These are phyloP conservation scores for Hypsibius dujardini DNA, from an alignment of 1,140 invertebrate genomes.

Conservation along the genomic window DNA sequence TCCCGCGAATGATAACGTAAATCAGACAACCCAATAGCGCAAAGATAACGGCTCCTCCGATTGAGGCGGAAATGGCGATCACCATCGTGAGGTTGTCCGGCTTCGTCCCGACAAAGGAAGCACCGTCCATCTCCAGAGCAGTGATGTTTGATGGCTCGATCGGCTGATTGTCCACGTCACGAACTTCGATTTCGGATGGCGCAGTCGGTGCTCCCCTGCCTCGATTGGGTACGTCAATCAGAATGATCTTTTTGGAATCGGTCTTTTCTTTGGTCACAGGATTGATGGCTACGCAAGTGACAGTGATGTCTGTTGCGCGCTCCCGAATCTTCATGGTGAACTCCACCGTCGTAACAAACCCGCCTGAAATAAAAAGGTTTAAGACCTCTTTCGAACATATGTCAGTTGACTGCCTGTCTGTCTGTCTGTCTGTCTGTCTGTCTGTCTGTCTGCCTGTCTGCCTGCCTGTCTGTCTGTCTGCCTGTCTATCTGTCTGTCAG, in stretches of 20 bases:
- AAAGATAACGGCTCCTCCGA: not conserved
- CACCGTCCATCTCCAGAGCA: not conserved
- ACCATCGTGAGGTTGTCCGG: conserved; percentile 2
- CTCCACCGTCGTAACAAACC: not conserved
- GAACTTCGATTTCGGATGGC: not conserved
- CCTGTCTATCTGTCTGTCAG: no score
- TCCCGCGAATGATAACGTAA: conserved; percentile 11
- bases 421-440: no score
- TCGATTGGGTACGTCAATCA: no score
- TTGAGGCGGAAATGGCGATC: not conserved
- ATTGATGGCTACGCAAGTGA: no score
- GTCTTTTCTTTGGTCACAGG: no score
- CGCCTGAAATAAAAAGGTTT: not conserved
- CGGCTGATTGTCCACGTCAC: not conserved
- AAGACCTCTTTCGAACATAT: no score
- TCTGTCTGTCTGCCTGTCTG: no score
- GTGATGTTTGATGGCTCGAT: not conserved
- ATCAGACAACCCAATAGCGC: conserved; percentile 12
- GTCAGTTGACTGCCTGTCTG: no score
- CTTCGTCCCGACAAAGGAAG: not conserved
- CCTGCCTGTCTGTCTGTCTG: no score
- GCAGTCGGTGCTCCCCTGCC: no score
- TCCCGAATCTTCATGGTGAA: not conserved
- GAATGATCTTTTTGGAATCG: no score
- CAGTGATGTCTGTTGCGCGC: no score